These are phyloP conservation scores for Gasterosteus nipponicus DNA, from an alignment of 2,113 vertebrate genomes.

Conservation along the genomic window DNA sequence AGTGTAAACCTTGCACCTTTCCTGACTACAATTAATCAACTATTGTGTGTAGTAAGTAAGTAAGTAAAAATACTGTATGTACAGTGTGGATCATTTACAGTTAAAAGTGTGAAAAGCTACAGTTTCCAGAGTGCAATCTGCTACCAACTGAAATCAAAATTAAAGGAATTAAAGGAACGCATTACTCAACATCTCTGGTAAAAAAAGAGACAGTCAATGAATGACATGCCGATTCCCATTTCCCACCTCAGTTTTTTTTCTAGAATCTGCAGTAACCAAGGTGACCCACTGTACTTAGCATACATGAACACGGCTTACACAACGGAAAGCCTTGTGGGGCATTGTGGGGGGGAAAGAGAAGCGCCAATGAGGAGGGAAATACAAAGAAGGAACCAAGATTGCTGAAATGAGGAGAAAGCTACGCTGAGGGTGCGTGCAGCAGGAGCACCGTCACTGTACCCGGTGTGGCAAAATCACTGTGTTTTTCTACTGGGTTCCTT, in stretches of 20 bases:
- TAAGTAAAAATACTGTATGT: conserved; percentile 12
- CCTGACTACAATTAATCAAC: conserved; percentile 12
- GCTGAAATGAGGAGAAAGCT: conserved; percentile 11
- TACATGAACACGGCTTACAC: conserved; percentile 46
- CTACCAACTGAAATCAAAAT: background rate
- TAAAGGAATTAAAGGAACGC: background rate
- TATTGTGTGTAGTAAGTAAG: conserved; percentile 1
- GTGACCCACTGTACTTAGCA: conserved; percentile 77
- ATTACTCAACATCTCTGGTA: conserved; percentile 25
- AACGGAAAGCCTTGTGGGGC: conserved; percentile 12
- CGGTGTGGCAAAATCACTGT: background rate
- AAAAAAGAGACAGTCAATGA: conserved; percentile 19
- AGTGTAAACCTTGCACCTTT: conserved; percentile 9
- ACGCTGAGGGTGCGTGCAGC: conserved; percentile 6
- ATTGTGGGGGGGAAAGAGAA: background rate
- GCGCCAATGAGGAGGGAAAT: background rate
- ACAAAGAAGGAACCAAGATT: background rate
- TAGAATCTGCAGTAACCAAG: conserved; percentile 81
- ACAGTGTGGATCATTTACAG: conserved; percentile 9
- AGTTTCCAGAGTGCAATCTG: background rate
- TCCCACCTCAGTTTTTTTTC: conserved; percentile 67
- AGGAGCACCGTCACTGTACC: conserved; percentile 4
- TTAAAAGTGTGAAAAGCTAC: background rate
- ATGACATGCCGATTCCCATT: conserved; percentile 39
- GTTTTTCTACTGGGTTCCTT: conserved; percentile 31